Evolutionary conservation across 2,888 invertebrate species (phyloP).

Genomic region (Temnothorax ravouxi): DNA sequence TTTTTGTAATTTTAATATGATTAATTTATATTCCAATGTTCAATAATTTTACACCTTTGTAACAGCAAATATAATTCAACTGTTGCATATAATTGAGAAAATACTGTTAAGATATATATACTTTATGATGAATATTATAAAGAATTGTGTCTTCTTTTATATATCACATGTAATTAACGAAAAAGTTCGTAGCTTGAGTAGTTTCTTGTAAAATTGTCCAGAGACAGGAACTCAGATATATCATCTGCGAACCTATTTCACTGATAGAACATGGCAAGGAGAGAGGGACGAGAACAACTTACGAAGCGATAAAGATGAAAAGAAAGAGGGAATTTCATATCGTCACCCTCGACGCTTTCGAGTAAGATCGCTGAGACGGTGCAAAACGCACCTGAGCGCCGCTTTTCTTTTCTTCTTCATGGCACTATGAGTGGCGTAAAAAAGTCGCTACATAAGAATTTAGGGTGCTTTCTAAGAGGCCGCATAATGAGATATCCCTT

Average conservation of each 20-base stretch:
- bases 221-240: slow-evolving; percentile 25
- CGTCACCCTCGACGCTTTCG: slow-evolving; percentile 69
- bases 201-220: slow-evolving; percentile 10
- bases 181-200: background rate
- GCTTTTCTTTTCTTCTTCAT: slow-evolving; percentile 57
- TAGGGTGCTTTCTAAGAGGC: slow-evolving; percentile 75
- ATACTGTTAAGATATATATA: background rate
- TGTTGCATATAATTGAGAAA: slow-evolving; percentile 5
- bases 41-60: background rate
- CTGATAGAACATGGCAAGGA: slow-evolving; percentile 49
- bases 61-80: background rate
- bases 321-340: slow-evolving; percentile 76
- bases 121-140: slow-evolving; percentile 1
- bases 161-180: slow-evolving; percentile 9
- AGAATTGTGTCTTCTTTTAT: background rate
- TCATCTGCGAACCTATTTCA: slow-evolving; percentile 43
- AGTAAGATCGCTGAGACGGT: slow-evolving; percentile 66
- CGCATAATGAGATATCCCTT: slow-evolving; percentile 70
- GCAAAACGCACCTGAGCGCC: slow-evolving; percentile 74
- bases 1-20: background rate
- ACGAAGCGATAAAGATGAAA: slow-evolving; percentile 59
- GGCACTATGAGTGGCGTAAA: slow-evolving; percentile 62
- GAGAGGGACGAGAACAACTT: slow-evolving; percentile 47
- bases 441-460: slow-evolving; percentile 76
- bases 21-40: background rate